These are phyloP conservation scores for Montipora efflorescens DNA, from an alignment of 64 coral and sea anemone species.

Conservation along the genomic window DNA sequence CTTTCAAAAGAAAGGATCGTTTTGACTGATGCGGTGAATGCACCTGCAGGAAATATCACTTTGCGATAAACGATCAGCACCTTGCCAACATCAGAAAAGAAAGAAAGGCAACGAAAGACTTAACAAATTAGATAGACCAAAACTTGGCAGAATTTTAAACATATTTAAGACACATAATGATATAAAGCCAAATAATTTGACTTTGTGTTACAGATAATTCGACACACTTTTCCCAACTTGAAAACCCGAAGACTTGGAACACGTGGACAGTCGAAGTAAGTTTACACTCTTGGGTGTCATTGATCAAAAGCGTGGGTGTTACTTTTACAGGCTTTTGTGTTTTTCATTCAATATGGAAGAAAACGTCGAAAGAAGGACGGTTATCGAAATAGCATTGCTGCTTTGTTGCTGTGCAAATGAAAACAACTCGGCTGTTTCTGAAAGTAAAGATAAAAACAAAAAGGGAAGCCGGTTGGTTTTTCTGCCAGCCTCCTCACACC, in stretches of 20 bases:
- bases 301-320: not conserved
- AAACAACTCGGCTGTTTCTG: not conserved
- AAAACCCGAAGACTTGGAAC: slow-evolving; percentile 97
- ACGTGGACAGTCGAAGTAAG: slow-evolving; percentile 98
- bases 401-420: not conserved
- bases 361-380: not conserved
- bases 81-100: not conserved
- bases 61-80: not conserved
- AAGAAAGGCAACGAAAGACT: not conserved
- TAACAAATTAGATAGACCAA: not conserved
- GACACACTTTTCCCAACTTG: slow-evolving; percentile 97
- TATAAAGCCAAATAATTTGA: too few relatives aligned
- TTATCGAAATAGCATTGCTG: not conserved
- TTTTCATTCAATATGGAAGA: not conserved
- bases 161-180: too few relatives aligned
- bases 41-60: not conserved
- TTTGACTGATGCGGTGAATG: not conserved
- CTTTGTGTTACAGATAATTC: slow-evolving; percentile 81
- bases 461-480: not conserved
- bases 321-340: not conserved
- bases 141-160: too few relatives aligned
- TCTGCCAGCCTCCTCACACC: not conserved
- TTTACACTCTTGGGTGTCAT: not conserved
- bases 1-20: not conserved
- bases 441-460: not conserved